Conservation (phyloP, 2,113 vertebrate genomes). For the Scomber colias region DNA sequence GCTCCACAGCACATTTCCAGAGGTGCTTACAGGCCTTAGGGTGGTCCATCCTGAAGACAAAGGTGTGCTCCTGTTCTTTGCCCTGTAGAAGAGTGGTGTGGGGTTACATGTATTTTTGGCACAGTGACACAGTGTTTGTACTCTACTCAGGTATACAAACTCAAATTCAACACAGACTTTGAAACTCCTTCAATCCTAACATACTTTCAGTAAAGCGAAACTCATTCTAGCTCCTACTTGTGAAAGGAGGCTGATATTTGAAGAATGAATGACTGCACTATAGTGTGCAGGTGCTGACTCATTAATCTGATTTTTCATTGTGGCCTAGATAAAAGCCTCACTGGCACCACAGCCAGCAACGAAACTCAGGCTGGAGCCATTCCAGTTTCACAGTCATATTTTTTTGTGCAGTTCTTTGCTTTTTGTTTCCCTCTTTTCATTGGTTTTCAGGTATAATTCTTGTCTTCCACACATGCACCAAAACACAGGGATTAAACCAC, state of each 20-base stretch:
- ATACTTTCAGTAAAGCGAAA: conserved; percentile 6
- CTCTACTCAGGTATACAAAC: background rate
- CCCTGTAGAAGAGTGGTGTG: conserved; percentile 81
- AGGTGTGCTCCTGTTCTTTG: conserved; percentile 99
- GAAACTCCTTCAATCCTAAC: background rate
- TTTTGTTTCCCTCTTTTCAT: background rate
- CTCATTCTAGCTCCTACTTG: background rate
- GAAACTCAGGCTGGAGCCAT: background rate
- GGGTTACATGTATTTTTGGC: background rate
- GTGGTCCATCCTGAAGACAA: conserved; percentile 97
- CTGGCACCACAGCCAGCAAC: background rate
- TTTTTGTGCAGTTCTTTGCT: background rate
- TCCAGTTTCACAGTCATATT: conserved; percentile 19
- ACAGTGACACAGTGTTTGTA: background rate
- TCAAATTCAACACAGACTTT: background rate
- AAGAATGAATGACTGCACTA: conserved; percentile 19
- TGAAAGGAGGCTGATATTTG: background rate
- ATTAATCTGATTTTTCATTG: conserved; percentile 42
- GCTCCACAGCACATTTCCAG: conserved; percentile 98
- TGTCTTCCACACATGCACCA: background rate
- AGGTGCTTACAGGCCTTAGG: conserved; percentile 98
- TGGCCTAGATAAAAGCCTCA: conserved; percentile 16
- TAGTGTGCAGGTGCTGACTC: conserved; percentile 19
- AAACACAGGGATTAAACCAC: background rate
- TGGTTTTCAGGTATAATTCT: background rate